Evolutionary conservation across 2,113 vertebrate species (phyloP).

Genomic region (Patagioenas fasciata): DNA sequence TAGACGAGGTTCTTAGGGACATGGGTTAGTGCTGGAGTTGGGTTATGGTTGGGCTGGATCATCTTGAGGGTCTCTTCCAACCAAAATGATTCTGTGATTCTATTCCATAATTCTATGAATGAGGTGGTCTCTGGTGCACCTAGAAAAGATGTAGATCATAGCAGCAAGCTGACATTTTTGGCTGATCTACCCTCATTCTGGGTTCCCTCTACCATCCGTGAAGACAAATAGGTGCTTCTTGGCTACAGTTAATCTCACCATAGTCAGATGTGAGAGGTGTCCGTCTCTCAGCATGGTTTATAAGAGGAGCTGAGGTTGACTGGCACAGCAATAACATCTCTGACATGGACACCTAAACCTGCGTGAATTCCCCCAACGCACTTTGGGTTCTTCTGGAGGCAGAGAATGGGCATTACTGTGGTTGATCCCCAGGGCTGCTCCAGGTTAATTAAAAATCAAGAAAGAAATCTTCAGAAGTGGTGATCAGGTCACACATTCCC

Average conservation of each 20-base stretch:
- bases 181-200: background rate
- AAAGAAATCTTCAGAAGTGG: background rate
- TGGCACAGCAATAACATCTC: background rate
- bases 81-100: no score
- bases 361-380: background rate
- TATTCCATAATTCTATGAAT: background rate
- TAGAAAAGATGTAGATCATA: background rate
- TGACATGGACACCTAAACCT: background rate
- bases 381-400: background rate
- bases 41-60: no score
- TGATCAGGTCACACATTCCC: background rate
- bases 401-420: background rate
- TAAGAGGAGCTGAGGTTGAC: background rate
- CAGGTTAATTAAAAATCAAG: background rate
- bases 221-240: background rate
- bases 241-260: background rate
- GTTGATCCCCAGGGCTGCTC: background rate
- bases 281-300: background rate
- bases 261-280: background rate
- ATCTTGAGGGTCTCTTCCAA: no score
- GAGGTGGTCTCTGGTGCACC: background rate
- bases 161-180: rapidly evolving
- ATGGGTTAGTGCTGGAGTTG: no score
- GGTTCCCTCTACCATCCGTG: background rate
- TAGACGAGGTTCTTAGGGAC: no score